A percentile compares a stretch with the other conserved stretches of the same genome.
Evolutionary conservation across 1,140 invertebrate species (phyloP).

Genomic region (Lucilia cuprina): DNA sequence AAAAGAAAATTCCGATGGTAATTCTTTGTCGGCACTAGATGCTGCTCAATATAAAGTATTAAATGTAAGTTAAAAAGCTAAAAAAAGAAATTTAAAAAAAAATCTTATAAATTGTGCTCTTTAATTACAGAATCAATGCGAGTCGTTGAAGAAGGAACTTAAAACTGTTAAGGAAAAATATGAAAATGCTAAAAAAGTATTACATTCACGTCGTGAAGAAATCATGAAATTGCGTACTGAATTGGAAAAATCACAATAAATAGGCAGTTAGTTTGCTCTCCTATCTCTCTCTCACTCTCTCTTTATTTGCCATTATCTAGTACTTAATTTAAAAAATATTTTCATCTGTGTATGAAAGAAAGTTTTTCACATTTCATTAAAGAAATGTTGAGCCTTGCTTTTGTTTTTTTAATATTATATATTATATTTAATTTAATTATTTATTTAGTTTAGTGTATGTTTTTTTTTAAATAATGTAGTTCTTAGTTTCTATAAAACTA

Average conservation of each 20-base stretch:
- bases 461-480: not conserved
- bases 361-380: not conserved
- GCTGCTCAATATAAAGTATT: not conserved
- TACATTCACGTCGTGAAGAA: constrained; percentile 18
- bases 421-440: not conserved
- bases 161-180: constrained; percentile 23
- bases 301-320: not conserved
- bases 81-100: not conserved
- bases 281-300: not conserved
- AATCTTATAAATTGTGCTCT: not conserved
- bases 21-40: constrained; percentile 7
- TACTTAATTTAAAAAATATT: not conserved
- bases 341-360: not conserved
- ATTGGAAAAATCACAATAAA: not conserved
- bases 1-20: constrained; percentile 31
- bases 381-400: not conserved
- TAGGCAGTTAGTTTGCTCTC: not conserved
- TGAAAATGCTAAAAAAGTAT: constrained; percentile 27
- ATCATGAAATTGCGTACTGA: constrained; percentile 7
- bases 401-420: not conserved
- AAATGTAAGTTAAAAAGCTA: not conserved
- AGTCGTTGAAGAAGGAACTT: constrained; percentile 20
- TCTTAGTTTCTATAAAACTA: not conserved
- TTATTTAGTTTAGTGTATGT: not conserved
- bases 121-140: constrained; percentile 14